A percentile compares a stretch with the other conserved stretches of the same genome.
These are phyloP conservation scores for Cygnus atratus DNA, from an alignment of 2,113 vertebrate genomes.

Conservation along the genomic window DNA sequence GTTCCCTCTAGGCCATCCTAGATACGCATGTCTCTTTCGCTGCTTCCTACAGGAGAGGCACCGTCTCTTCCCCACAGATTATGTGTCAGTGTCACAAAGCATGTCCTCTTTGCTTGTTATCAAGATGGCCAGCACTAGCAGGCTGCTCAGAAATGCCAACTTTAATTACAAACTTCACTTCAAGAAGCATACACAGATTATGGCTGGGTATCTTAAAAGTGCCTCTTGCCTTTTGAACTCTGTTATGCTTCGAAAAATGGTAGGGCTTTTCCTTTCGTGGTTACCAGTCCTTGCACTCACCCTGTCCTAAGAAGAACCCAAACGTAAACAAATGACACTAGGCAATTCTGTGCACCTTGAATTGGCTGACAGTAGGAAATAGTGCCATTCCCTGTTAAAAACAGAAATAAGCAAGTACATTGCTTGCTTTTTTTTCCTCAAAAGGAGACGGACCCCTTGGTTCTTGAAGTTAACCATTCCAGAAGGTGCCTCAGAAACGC, in stretches of 20 bases:
- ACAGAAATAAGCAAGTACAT: accelerated
- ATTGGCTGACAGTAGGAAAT: neutral
- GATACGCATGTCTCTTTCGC: neutral
- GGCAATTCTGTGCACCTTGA: neutral
- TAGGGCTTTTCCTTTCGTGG: neutral
- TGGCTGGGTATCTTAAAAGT: neutral
- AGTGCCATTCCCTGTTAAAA: neutral
- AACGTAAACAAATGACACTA: neutral
- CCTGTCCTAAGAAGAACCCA: conserved; percentile 25
- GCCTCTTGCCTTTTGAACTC: conserved; percentile 14
- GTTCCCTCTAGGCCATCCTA: neutral
- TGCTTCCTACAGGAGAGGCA: neutral
- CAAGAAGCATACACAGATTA: neutral
- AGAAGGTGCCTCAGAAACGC: neutral
- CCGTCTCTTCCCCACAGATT: accelerated
- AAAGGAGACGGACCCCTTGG: neutral
- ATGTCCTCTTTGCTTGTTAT: neutral
- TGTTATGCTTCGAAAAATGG: neutral
- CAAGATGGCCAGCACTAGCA: neutral
- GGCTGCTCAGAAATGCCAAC: conserved; percentile 28
- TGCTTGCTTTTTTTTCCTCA: neutral
- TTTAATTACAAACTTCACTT: conserved; percentile 6
- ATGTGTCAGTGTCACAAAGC: conserved; percentile 21
- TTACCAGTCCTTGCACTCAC: neutral
- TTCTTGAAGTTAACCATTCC: neutral